Conservation (phyloP, 2,113 vertebrate genomes). For the Ranitomeya imitator region DNA sequence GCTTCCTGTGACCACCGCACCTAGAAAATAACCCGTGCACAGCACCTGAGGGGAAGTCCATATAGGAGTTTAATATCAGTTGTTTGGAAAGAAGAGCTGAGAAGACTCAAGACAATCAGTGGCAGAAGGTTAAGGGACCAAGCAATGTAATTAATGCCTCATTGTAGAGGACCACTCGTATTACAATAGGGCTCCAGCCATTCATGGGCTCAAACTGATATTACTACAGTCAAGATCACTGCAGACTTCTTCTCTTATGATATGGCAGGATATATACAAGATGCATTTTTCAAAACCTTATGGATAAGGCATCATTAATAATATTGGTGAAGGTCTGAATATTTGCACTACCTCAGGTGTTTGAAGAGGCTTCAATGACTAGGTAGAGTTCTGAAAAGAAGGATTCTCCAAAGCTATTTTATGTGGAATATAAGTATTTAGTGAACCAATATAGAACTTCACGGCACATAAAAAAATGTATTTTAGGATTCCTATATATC, state of each 20-base stretch:
- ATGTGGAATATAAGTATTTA: too few relatives aligned
- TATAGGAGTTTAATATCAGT: slow-evolving; percentile 60
- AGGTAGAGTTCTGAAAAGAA: too few relatives aligned
- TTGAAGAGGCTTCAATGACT: too few relatives aligned
- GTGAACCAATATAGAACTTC: too few relatives aligned
- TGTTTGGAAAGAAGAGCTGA: slow-evolving; percentile 59
- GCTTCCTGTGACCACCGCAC: slow-evolving; percentile 61
- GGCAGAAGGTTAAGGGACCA: slow-evolving; percentile 29
- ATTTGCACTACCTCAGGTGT: too few relatives aligned
- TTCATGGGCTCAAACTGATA: slow-evolving; percentile 37
- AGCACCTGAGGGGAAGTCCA: slow-evolving; percentile 61
- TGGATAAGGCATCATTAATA: too few relatives aligned
- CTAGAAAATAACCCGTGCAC: slow-evolving; percentile 56
- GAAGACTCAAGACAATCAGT: slow-evolving; percentile 53
- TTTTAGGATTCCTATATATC: too few relatives aligned
- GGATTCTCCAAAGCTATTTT: too few relatives aligned
- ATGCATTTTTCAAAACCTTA: background rate
- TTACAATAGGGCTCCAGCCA: slow-evolving; percentile 59
- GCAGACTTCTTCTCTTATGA: background rate
- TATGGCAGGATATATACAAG: background rate
- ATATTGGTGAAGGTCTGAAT: too few relatives aligned
- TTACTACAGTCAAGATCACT: background rate
- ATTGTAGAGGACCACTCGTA: slow-evolving; percentile 50
- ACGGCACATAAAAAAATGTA: too few relatives aligned
- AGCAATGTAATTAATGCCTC: slow-evolving; percentile 58